Conservation (phyloP, 1,140 invertebrate genomes). For the Ips nitidus region DNA sequence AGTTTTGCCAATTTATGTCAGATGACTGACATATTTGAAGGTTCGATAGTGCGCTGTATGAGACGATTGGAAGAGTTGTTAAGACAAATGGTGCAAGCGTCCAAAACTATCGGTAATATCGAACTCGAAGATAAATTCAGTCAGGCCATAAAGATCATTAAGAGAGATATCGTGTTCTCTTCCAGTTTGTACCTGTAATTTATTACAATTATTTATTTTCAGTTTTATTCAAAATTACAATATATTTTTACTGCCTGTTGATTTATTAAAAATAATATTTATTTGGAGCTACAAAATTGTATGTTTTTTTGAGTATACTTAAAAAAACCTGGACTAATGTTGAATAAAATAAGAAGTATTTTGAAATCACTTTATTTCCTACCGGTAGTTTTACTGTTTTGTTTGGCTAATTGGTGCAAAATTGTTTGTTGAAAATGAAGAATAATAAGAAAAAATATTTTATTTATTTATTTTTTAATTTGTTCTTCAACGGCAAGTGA, state of each 20-base stretch:
- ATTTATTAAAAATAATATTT: neutral
- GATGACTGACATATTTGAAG: conserved; percentile 99
- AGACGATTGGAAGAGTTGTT: conserved; percentile 93
- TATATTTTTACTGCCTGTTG: neutral
- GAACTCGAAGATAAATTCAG: conserved; percentile 96
- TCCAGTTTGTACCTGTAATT: conserved; percentile 94
- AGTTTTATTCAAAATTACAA: neutral
- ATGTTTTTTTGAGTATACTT: too few species aligned
- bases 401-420: too few species aligned
- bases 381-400: too few species aligned
- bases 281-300: too few species aligned
- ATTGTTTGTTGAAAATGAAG: too few species aligned
- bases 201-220: conserved; percentile 4
- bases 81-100: conserved; percentile 92
- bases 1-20: conserved; percentile 92
- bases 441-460: too few species aligned
- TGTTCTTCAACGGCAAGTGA: too few species aligned
- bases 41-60: conserved; percentile 97
- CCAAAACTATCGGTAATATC: conserved; percentile 95
- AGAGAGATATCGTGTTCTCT: conserved; percentile 98
- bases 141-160: conserved; percentile 88
- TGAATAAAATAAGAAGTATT: too few species aligned
- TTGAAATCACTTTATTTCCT: too few species aligned
- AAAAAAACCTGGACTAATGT: too few species aligned
- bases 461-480: too few species aligned